Evolutionary conservation across 2,797 vertebrate species (phyloP), one percentile per base, ranked within the genome.

Genomic region (Poeciliopsis turneri): DNA sequence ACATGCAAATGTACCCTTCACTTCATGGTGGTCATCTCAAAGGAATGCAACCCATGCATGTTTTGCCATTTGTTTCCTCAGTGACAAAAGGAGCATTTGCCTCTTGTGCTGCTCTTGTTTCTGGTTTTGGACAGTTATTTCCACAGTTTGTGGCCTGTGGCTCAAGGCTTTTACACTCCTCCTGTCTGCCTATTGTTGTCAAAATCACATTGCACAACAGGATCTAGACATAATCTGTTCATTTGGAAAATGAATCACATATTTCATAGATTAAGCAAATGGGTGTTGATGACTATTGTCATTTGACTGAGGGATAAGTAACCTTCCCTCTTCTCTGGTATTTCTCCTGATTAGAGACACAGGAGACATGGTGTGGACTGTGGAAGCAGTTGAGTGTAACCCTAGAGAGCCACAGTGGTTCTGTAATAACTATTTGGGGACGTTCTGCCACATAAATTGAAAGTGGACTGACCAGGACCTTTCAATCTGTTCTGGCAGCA

Each of bases 371-470:
- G 75, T 45, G n/a, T 39, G 43, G 75, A 75, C 76, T 76, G 46
- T 45, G 30, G 59, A 85, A 82, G 64, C 23, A 72, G 81, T 72
- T 85, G 82, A 77, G 66, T 83, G 85, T 86, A 92, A 89, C 84
- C 75, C 69, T 74, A 84, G 80, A 82, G 70, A 88, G 75, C 84
- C 82, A 59, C 80, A 80, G 82, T 47, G 78, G 80, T 82, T 92
- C 87, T 90, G 82, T 83, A 85, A 93, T 88, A 89, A 85, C 89
- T 88, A 80, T 92, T 80, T 83, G 79, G 57, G 68, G 76, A 82
- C 53, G 72, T 28, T 66, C 70, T 77, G 47, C 51, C 81, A 79
- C 75, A 87, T 89, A 81, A 84, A 88, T 82, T 83, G 76, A 79
- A 55, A 84, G 76, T 72, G 59, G 72, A 72, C 59, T 81, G 74